phyloP scores from a whole-genome alignment of 2,113 vertebrate genomes.

The Sardina pilchardus region DNA sequence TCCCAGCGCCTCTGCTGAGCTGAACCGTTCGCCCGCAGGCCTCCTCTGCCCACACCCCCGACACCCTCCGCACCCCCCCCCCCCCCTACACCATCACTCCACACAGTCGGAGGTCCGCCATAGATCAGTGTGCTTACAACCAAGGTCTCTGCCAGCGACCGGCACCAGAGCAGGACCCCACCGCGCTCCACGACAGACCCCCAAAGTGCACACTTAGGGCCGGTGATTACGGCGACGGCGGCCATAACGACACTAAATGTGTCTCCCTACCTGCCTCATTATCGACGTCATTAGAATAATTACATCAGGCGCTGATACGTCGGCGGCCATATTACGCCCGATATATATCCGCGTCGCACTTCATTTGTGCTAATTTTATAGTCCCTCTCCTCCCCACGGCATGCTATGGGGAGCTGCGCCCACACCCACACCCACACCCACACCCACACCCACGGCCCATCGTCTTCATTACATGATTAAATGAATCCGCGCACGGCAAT shows the following conservation, averaged over 20 bases:
- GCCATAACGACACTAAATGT: not conserved
- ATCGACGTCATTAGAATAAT: slow-evolving; percentile 15
- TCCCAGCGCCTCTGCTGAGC: not conserved
- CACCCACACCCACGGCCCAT: not conserved
- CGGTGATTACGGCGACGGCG: not conserved
- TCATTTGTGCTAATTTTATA: slow-evolving; percentile 33
- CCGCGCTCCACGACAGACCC: not conserved
- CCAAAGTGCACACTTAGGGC: not conserved
- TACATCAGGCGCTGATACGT: not conserved
- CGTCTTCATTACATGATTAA: slow-evolving; percentile 41
- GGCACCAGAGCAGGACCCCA: not conserved
- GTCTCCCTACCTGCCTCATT: slow-evolving; percentile 11
- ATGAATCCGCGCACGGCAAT: slow-evolving; percentile 30
- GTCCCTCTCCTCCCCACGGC: not conserved
- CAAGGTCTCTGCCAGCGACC: not conserved
- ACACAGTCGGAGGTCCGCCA: not conserved
- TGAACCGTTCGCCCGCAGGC: not conserved
- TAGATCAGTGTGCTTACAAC: not conserved
- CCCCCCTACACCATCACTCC: not conserved
- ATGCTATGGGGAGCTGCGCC: not conserved
- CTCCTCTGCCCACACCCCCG: not conserved
- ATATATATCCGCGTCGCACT: slow-evolving; percentile 19
- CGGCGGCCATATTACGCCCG: slow-evolving; percentile 10
- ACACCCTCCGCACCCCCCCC: too few species aligned
- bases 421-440: not conserved